Conservation (phyloP, 2,113 vertebrate genomes). For the Oophaga pumilio region DNA sequence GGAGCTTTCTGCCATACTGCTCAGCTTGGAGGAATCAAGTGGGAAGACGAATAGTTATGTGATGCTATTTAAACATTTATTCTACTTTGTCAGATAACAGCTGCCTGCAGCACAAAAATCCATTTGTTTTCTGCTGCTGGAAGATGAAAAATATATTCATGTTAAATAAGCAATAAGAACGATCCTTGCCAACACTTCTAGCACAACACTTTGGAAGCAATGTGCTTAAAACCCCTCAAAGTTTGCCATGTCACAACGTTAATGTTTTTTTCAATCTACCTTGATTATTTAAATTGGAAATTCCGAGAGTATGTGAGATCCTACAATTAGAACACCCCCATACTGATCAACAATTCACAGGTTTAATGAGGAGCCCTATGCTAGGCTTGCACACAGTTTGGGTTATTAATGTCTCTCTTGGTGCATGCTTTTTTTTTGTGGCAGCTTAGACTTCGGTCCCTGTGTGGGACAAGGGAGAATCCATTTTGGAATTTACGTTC, state of each 20-base stretch:
- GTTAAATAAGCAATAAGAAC: conserved; percentile 56
- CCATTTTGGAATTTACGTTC: too few species aligned
- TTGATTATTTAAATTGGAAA: not conserved
- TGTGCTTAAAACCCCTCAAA: conserved; percentile 29
- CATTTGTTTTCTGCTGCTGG: conserved; percentile 51
- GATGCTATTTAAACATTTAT: conserved; percentile 59
- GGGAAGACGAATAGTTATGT: conserved; percentile 53
- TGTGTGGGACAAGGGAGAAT: too few species aligned
- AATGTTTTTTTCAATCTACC: not conserved
- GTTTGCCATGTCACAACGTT: conserved; percentile 15
- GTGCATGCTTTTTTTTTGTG: too few species aligned
- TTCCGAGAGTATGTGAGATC: not conserved
- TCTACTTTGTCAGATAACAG: conserved; percentile 55
- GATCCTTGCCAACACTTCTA: conserved; percentile 40
- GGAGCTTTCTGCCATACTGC: conserved; percentile 24
- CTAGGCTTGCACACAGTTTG: not conserved
- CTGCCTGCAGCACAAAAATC: conserved; percentile 58
- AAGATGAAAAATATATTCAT: conserved; percentile 55
- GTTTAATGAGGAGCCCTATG: not conserved
- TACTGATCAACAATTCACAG: not conserved
- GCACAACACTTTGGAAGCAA: conserved; percentile 43
- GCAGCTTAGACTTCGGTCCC: too few species aligned
- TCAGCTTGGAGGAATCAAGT: conserved; percentile 36
- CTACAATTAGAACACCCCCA: not conserved
- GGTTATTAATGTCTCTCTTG: too few species aligned